Base-by-base conservation (phyloP, 2,888 invertebrate genomes). In the Napeogenes sylphis region DNA sequence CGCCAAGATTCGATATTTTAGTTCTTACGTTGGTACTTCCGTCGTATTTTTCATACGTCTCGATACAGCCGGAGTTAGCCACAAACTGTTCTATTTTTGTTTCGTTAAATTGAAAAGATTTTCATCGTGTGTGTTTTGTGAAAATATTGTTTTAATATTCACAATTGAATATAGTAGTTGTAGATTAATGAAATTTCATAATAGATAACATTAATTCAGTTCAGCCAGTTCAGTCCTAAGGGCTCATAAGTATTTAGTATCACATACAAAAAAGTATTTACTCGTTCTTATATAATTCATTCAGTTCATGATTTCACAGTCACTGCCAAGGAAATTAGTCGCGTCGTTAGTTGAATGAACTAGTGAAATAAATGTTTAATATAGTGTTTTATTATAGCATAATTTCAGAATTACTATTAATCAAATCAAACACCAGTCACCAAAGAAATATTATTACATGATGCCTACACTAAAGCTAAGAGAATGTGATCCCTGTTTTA, bases 41-140 rank as follows among this genome's bases (percentile, higher is more conserved):
- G 47, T 47, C 47, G 47, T 21, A 21, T 47, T n/a, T n/a, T 21
- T 47, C 5, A n/a, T 14, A 76, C 85, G 84, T 83, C 84, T 71
- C 71, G 70, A 68, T 77, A 72, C 75, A 75, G 66, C 77, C 77
- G 71, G 73, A 70, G 80, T 75, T 77, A 75, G 76, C 76, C 78
- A 75, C 80, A 79, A 75, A 88, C 88, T 89, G 82, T 77, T 85
- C 87, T 88, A 88, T 87, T 87, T 87, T 78, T 75, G 79, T 75
- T 72, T 70, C n/a, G 73, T 71, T 74, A 70, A 79, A 83, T 81
- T 76, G 73, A 80, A 82, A 81, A 82, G 73, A 77, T 76, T 79
- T 72, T 74, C 76, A 75, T 72, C 73, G 72, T 72, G 74, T 70
- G 71, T 77, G 76, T 79, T 76, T 75, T 68, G 73, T 73, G 66